These are phyloP conservation scores for Drosophila bifasciata DNA, from an alignment of 1,140 invertebrate genomes.

Conservation along the genomic window DNA sequence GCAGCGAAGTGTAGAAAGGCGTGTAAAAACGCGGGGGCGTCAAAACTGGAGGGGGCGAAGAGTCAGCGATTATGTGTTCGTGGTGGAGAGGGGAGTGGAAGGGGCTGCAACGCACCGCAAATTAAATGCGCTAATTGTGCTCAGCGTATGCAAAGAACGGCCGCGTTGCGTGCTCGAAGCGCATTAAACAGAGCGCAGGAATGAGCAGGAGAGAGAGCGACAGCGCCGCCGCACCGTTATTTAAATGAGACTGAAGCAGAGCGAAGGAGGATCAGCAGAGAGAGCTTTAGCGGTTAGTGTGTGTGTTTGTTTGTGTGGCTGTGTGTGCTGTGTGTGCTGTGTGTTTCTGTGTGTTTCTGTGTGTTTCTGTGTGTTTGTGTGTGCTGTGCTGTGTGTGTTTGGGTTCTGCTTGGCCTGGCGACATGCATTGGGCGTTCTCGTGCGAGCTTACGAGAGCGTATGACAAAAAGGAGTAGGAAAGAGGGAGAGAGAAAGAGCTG, in stretches of 20 bases:
- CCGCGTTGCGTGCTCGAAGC: conserved; percentile 56
- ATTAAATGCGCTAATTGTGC: conserved; percentile 70
- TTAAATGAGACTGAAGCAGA: conserved; percentile 49
- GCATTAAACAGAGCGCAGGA: conserved; percentile 67
- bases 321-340: conserved; percentile 4
- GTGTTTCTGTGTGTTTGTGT: background rate
- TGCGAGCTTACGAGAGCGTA: background rate
- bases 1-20: conserved; percentile 81
- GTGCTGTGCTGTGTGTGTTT: conserved; percentile 20
- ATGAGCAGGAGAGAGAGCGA: background rate
- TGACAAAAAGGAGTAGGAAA: conserved; percentile 30
- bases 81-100: background rate
- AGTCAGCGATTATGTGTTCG: too few species aligned
- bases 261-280: background rate
- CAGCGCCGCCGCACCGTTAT: conserved; percentile 48
- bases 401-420: conserved; percentile 48
- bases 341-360: too few species aligned
- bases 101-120: conserved; percentile 51
- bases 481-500: background rate
- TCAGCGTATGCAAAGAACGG: conserved; percentile 60
- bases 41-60: conserved; percentile 4
- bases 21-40: conserved; percentile 57
- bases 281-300: conserved; percentile 18
- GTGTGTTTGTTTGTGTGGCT: too few species aligned
- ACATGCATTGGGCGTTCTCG: conserved; percentile 65